A percentile compares a stretch with the other conserved stretches of the same genome.
Evolutionary conservation across 2,797 vertebrate species (phyloP).

Genomic region (Anguilla megastoma): DNA sequence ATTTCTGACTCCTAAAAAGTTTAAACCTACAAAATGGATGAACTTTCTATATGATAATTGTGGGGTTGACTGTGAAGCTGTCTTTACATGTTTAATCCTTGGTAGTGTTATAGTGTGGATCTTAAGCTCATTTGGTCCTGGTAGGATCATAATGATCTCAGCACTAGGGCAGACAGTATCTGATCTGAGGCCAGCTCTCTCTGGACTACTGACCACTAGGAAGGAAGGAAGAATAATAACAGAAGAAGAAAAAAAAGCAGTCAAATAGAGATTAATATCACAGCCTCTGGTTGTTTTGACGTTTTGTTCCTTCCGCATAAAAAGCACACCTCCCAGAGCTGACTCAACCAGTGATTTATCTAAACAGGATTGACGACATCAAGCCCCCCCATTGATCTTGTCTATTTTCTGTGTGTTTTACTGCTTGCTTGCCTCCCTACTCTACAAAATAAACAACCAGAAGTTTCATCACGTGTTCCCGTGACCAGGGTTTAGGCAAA

Average conservation of each 20-base stretch:
- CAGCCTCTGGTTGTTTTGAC: constrained; percentile 8
- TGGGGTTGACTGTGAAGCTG: background rate
- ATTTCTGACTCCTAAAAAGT: background rate
- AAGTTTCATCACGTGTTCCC: background rate
- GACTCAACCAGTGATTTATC: constrained; percentile 1
- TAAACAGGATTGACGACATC: background rate
- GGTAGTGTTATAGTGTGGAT: background rate
- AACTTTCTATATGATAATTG: background rate
- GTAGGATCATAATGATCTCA: background rate
- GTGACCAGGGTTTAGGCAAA: background rate
- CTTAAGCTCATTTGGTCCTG: background rate
- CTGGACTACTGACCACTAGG: background rate
- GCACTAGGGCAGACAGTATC: background rate
- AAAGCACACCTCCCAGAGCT: background rate
- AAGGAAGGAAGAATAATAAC: no score
- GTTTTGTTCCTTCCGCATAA: constrained; percentile 8
- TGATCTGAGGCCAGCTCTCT: background rate
- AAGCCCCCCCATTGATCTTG: background rate
- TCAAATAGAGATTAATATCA: constrained; percentile 26
- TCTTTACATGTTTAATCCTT: background rate
- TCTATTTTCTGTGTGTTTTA: constrained; percentile 7
- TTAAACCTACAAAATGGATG: background rate
- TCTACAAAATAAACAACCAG: background rate
- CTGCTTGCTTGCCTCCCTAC: background rate
- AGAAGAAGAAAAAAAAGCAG: no score